Evolutionary conservation across 1,140 invertebrate species (phyloP).

Genomic region (Heterodera schachtii): DNA sequence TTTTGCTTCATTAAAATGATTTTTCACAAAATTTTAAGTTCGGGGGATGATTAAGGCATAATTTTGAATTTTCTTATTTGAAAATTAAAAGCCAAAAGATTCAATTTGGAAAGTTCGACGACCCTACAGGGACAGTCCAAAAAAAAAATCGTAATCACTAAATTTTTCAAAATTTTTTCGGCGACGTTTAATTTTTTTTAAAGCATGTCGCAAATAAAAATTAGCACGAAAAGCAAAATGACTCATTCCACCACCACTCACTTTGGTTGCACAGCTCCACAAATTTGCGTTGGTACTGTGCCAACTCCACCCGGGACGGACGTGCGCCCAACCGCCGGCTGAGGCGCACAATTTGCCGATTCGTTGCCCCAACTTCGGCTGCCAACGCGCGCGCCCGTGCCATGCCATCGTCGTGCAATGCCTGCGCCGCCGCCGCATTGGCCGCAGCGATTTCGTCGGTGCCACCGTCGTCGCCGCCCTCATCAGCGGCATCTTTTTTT

Average conservation of each 20-base stretch:
- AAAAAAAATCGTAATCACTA: too few relatives aligned
- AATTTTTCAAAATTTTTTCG: too few relatives aligned
- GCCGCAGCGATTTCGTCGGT: not conserved
- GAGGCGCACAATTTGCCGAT: constrained; percentile 78
- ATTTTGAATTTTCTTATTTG: too few relatives aligned
- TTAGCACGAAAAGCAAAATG: too few relatives aligned
- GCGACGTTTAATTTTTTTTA: too few relatives aligned
- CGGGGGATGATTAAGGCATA: too few relatives aligned
- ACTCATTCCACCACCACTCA: constrained; percentile 64
- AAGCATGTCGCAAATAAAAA: too few relatives aligned
- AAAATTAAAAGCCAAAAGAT: too few relatives aligned
- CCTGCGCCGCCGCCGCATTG: not conserved
- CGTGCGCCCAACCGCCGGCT: constrained; percentile 83
- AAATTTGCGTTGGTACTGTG: constrained; percentile 91
- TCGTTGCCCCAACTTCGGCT: constrained; percentile 74
- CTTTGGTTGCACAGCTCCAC: constrained; percentile 94
- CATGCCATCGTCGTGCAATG: not conserved
- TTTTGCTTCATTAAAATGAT: too few relatives aligned
- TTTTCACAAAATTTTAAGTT: too few relatives aligned
- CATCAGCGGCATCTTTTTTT: not conserved
- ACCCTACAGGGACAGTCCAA: too few relatives aligned
- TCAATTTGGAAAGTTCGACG: too few relatives aligned
- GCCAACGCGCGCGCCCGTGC: constrained; percentile 49
- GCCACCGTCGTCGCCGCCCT: not conserved
- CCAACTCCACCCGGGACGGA: constrained; percentile 84